Evolutionary conservation across 2,797 vertebrate genomes (phyloP), one percentile per base, ranked within the genome.

Genomic region (Antennarius maculatus): DNA sequence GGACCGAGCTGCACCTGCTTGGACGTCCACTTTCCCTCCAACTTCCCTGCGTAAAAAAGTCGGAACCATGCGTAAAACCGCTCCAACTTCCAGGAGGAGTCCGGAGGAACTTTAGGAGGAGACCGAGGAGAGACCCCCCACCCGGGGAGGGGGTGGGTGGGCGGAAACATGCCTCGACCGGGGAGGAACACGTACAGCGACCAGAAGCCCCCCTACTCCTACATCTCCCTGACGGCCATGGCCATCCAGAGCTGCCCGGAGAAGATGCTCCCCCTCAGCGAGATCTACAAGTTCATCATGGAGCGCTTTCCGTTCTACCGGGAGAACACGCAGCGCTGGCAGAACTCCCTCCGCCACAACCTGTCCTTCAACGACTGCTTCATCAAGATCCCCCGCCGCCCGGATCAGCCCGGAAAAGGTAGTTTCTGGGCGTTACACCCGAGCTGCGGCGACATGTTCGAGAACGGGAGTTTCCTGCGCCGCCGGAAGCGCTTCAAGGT

Each of bases 401-500:
- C 97, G 1, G 97, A 99, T 75, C 97, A 97, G 89, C 97, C 97
- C 1, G 97, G 97, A 2, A 99, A 99, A 79, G 97, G 97, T 80
- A 97, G 96, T 66, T 98, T 98, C 88, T 99, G 97, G 97, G 97
- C 97, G 13, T 93, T 99, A 74, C 97, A 99, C 76, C 97, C 97
- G 34, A 96, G 91, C 89, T 99, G 97, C 85, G 97, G 97, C 0
- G 97, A 97, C 92, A 97, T 97, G 96, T 97, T 97, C 51, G 96
- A 97, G 90, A 97, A 97, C 84, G 96, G 96, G 46, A 96, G 95
- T 73, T 97, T 97, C 62, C 82, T 97, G 80, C 88, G 96, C 62
- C 95, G 96, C 74, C 89, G 97, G 83, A 99, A 98, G 88, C 96
- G 97, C 74, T 99, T 99, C 86, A 99, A 99, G 83, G 94, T 97